Conservation (phyloP, 1,140 invertebrate genomes). For the Aethina tumida region DNA sequence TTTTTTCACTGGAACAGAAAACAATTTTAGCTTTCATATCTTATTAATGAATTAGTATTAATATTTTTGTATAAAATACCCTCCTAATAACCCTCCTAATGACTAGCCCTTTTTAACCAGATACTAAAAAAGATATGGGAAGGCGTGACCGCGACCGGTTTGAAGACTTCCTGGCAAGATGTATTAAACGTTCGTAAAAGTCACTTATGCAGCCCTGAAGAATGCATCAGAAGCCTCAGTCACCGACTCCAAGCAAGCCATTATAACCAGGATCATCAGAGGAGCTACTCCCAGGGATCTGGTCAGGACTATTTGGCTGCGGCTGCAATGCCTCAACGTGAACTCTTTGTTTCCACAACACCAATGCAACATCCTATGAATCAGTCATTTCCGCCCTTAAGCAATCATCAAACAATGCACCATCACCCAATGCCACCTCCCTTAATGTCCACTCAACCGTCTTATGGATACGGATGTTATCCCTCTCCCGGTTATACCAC, state of each 20-base stretch:
- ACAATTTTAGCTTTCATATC: not conserved
- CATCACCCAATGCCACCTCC: constrained; percentile 7
- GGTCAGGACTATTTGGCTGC: too few species aligned
- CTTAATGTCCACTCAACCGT: too few species aligned
- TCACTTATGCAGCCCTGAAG: constrained; percentile 48
- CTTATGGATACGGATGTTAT: too few species aligned
- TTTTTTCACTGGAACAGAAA: not conserved
- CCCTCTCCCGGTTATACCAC: too few species aligned
- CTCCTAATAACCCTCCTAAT: too few species aligned
- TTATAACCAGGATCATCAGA: constrained; percentile 29
- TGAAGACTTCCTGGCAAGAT: constrained; percentile 51
- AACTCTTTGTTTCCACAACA: too few species aligned
- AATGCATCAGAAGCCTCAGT: constrained; percentile 40
- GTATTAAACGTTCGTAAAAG: constrained; percentile 54
- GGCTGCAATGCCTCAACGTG: too few species aligned
- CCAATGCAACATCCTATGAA: constrained; percentile 4
- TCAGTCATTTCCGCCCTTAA: constrained; percentile 22
- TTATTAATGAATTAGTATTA: not conserved
- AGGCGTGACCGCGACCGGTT: constrained; percentile 40
- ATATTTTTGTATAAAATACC: too few species aligned
- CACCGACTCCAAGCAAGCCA: constrained; percentile 38
- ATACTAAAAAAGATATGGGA: constrained; percentile 48
- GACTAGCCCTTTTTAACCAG: constrained; percentile 32
- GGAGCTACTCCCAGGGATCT: constrained; percentile 16
- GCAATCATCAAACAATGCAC: constrained; percentile 12